These are phyloP conservation scores for Camelus bactrianus DNA, from an alignment of 2,113 vertebrate genomes.

Conservation along the genomic window DNA sequence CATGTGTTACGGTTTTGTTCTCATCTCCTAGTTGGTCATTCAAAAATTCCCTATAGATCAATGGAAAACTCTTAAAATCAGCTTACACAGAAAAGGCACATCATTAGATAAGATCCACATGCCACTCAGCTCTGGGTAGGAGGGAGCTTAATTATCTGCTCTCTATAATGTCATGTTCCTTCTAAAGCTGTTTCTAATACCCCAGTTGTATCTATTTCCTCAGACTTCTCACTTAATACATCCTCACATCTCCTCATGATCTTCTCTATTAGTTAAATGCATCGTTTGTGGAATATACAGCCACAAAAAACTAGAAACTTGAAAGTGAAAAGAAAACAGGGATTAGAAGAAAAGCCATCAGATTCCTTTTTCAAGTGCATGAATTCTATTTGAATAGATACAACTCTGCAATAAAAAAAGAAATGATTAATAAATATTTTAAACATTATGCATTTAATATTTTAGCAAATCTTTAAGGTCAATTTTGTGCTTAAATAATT, in stretches of 20 bases:
- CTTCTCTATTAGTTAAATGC: not conserved
- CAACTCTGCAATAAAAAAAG: constrained; percentile 30
- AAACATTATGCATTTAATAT: constrained; percentile 56
- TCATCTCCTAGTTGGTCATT: not conserved
- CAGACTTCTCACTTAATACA: not conserved
- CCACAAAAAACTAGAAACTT: not conserved
- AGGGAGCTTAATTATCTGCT: not conserved
- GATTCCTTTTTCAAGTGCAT: not conserved
- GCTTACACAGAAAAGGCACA: not conserved
- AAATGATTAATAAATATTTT: constrained; percentile 56
- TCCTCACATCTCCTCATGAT: not conserved
- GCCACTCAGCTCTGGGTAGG: not conserved
- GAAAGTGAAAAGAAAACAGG: constrained; percentile 10
- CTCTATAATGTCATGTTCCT: not conserved
- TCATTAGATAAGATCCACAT: not conserved
- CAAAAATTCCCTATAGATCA: not conserved
- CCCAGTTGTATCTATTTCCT: not conserved
- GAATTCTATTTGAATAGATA: constrained; percentile 12
- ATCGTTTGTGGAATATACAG: not conserved
- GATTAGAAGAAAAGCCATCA: not conserved
- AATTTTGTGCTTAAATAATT: constrained; percentile 58
- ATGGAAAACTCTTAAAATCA: constrained; percentile 1
- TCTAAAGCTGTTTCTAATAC: not conserved
- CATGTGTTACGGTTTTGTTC: constrained; percentile 13
- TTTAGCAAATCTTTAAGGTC: constrained; percentile 57